Evolutionary conservation across 2,888 invertebrate genomes (phyloP).

Genomic region (Cylindroiulus punctatus): DNA sequence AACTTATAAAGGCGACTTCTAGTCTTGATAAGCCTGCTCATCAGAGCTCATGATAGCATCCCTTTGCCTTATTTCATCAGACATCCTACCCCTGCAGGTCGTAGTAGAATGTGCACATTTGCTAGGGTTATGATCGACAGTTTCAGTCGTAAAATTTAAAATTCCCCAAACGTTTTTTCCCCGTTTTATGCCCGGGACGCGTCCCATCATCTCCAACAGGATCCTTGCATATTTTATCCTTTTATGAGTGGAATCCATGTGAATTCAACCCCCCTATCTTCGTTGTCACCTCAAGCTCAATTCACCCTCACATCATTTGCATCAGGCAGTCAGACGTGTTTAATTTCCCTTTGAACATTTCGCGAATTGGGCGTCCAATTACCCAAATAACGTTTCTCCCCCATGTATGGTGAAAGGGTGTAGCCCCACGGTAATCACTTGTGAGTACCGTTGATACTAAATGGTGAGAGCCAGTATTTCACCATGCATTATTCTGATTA

Average conservation of each 20-base stretch:
- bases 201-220: neutral
- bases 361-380: neutral
- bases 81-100: neutral
- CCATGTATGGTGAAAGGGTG: neutral
- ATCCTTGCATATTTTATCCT: neutral
- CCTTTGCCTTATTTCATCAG: neutral
- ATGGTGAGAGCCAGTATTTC: too few species aligned
- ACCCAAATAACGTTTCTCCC: neutral
- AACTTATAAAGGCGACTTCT: neutral
- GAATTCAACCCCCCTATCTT: neutral
- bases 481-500: too few species aligned
- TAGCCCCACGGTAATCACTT: too few species aligned
- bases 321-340: constrained; percentile 2
- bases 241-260: neutral
- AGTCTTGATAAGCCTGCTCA: neutral
- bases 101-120: neutral
- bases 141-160: neutral
- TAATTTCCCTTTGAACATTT: constrained; percentile 20
- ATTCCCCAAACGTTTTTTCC: neutral
- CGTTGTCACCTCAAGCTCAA: neutral
- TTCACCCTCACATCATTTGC: neutral
- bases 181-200: neutral
- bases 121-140: neutral
- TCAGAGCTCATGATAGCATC: neutral
- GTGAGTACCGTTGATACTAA: too few species aligned